Percentiles rank a stretch among this genome's conserved stretches.
Conservation (phyloP, 1,140 invertebrate species). For the Drosophila kurseongensis region DNA sequence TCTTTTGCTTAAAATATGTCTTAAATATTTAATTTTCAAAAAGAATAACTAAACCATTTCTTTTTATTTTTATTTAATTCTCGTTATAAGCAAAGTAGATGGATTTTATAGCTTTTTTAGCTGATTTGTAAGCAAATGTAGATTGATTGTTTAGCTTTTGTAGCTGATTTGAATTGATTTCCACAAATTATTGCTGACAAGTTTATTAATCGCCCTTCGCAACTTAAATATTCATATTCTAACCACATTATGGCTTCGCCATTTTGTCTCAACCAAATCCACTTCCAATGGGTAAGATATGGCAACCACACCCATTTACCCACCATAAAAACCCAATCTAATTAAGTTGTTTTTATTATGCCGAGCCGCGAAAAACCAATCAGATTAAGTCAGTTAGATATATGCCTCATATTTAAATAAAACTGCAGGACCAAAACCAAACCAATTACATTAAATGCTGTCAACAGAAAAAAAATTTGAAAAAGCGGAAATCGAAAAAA, state of each 20-base stretch:
- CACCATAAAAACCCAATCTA: constrained; percentile 65
- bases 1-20: too few relatives aligned
- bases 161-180: too few relatives aligned
- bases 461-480: constrained; percentile 21
- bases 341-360: constrained; percentile 75
- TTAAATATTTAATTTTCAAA: too few relatives aligned
- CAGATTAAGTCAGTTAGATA: constrained; percentile 63
- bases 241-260: constrained; percentile 42
- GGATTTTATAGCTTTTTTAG: too few relatives aligned
- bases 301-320: constrained; percentile 12
- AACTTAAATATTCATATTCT: constrained; percentile 45
- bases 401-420: constrained; percentile 32
- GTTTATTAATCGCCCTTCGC: not conserved
- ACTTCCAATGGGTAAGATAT: constrained; percentile 65
- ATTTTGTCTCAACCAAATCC: constrained; percentile 19
- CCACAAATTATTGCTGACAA: not conserved
- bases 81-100: too few relatives aligned
- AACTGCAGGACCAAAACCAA: constrained; percentile 35
- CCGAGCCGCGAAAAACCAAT: constrained; percentile 71
- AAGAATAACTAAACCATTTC: too few relatives aligned
- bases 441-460: constrained; percentile 76
- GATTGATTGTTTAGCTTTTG: too few relatives aligned
- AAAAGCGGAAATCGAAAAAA: constrained; percentile 64
- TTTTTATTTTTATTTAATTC: too few relatives aligned
- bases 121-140: too few relatives aligned